These are phyloP conservation scores for Callaeas wilsoni DNA, from an alignment of 2,113 vertebrate genomes.

Conservation along the genomic window DNA sequence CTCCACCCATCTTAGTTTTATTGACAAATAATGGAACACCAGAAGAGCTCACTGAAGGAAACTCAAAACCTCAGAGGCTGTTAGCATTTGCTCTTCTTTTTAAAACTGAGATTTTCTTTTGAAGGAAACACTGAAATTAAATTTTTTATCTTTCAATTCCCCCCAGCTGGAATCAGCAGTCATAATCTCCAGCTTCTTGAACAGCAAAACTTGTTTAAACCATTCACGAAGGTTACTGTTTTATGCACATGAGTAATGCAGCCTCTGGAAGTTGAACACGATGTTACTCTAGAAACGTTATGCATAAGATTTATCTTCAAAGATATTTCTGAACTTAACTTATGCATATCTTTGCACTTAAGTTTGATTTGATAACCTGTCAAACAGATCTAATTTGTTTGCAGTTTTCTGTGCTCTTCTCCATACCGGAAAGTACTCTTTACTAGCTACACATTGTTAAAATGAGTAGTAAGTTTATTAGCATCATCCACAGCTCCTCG, in stretches of 20 bases:
- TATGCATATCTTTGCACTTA: not conserved
- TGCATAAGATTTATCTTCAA: constrained; percentile 21
- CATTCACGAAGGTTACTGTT: not conserved
- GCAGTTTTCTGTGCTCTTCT: not conserved
- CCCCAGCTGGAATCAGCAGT: not conserved
- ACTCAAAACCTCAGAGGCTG: not conserved
- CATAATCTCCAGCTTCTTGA: not conserved
- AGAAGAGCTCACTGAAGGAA: not conserved
- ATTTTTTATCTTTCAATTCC: not conserved
- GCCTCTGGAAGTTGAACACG: not conserved
- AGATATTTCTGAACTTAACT: constrained; percentile 27
- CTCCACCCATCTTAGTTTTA: not conserved
- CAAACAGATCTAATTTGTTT: not conserved
- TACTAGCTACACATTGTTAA: not conserved
- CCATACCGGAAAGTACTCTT: not conserved
- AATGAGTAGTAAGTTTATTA: not conserved
- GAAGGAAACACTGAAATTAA: not conserved
- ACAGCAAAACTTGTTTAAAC: not conserved
- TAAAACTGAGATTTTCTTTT: not conserved
- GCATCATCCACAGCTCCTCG: not conserved
- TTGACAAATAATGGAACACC: not conserved
- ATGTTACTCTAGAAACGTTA: constrained; percentile 14
- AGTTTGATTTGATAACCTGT: constrained; percentile 7
- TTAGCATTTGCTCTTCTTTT: not conserved
- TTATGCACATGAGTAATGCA: constrained; percentile 15